Conservation (phyloP, 2,113 vertebrate genomes). For the Conger conger region DNA sequence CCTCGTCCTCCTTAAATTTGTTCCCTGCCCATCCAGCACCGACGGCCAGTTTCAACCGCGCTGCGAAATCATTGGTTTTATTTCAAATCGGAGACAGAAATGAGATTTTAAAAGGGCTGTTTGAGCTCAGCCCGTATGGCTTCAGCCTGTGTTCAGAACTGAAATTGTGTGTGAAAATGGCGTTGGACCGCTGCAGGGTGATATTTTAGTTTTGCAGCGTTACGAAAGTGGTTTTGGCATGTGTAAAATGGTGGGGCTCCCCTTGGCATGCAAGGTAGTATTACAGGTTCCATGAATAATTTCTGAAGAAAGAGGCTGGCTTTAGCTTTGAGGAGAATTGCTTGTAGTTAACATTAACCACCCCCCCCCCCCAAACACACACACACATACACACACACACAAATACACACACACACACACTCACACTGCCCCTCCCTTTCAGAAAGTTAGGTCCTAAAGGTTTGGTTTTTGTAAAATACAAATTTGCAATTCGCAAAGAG, state of each 20-base stretch:
- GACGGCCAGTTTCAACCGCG: neutral
- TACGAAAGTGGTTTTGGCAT: constrained; percentile 49
- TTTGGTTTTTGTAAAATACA: constrained; percentile 65
- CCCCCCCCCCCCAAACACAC: too few relatives aligned
- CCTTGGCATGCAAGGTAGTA: constrained; percentile 64
- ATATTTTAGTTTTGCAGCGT: constrained; percentile 58
- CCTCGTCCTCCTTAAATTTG: neutral
- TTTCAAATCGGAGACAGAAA: neutral
- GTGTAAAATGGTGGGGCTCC: constrained; percentile 55
- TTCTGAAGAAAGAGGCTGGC: constrained; percentile 65
- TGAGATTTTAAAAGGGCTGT: neutral
- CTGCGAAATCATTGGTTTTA: neutral
- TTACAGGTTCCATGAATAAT: constrained; percentile 73
- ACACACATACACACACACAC: too few relatives aligned
- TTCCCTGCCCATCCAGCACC: constrained; percentile 33
- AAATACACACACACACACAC: too few relatives aligned
- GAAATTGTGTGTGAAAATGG: constrained; percentile 61
- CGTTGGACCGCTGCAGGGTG: constrained; percentile 57
- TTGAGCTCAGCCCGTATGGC: neutral
- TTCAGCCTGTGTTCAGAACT: constrained; percentile 24
- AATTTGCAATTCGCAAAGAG: constrained; percentile 61
- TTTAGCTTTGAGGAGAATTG: constrained; percentile 65
- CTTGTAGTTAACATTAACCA: constrained; percentile 60
- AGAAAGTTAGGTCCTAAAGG: constrained; percentile 59
- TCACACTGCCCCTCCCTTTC: constrained; percentile 7